Conservation (phyloP, 1,140 invertebrate genomes). For the Lysiphlebus fabarum region DNA sequence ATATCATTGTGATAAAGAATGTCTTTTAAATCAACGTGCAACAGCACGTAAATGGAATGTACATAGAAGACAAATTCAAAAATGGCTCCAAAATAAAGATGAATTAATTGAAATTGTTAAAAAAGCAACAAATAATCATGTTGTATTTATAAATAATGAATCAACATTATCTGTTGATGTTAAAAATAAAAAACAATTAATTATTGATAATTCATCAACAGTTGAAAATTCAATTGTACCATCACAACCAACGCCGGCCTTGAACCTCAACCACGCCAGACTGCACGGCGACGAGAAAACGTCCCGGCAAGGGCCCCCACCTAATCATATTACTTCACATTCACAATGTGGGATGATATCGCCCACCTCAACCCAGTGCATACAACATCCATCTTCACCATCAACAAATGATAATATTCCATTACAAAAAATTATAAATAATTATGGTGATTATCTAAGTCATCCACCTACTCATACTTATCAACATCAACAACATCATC, state of each 20-base stretch:
- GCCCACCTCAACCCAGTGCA: conserved; percentile 24
- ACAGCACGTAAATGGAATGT: conserved; percentile 84
- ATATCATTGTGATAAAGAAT: conserved; percentile 77
- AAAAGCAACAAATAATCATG: conserved; percentile 32
- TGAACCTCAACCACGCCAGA: conserved; percentile 56
- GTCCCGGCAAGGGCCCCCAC: conserved; percentile 41
- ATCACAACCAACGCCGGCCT: conserved; percentile 46
- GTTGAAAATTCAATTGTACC: conserved; percentile 10
- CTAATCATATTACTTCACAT: conserved; percentile 31
- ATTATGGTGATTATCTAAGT: conserved; percentile 29
- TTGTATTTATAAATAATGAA: neutral
- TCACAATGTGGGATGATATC: conserved; percentile 29
- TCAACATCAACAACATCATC: conserved; percentile 17
- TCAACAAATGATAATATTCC: conserved; percentile 20
- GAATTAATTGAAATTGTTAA: conserved; percentile 67
- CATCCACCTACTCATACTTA: conserved; percentile 18
- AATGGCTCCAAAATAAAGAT: conserved; percentile 81
- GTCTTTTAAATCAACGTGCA: conserved; percentile 79
- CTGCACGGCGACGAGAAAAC: conserved; percentile 50
- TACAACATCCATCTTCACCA: conserved; percentile 21
- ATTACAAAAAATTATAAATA: conserved; percentile 21
- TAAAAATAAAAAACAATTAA: conserved; percentile 5
- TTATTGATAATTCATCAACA: neutral
- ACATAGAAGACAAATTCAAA: conserved; percentile 81
- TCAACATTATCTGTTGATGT: conserved; percentile 15